Percentiles rank a stretch among this genome's conserved stretches.
Conservation (phyloP, 2,113 vertebrate genomes). For the Pterophyllum scalare region DNA sequence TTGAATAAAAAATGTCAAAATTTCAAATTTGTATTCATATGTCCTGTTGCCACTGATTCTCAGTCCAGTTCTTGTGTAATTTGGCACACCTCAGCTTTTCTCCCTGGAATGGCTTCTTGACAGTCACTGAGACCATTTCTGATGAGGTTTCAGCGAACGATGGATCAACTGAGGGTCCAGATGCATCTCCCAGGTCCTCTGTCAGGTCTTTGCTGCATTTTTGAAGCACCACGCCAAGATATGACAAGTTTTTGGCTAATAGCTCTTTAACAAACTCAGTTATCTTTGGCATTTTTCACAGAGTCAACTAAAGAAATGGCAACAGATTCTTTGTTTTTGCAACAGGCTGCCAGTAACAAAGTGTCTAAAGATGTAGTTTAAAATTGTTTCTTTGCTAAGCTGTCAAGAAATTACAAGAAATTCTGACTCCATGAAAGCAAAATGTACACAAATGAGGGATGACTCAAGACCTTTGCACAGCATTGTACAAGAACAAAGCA, state of each 20-base stretch:
- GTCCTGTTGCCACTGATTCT: background rate
- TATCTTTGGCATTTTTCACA: background rate
- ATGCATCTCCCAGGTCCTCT: background rate
- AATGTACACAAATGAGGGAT: background rate
- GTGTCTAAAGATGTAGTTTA: background rate
- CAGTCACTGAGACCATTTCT: background rate
- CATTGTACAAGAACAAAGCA: background rate
- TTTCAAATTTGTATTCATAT: background rate
- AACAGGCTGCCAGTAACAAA: background rate
- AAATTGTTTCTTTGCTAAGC: background rate
- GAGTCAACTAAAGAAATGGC: background rate
- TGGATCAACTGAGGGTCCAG: background rate
- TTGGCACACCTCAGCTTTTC: background rate
- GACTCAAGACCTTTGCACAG: background rate
- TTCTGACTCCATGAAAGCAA: background rate
- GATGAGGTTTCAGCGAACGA: background rate
- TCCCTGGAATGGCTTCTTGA: background rate
- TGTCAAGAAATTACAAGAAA: background rate
- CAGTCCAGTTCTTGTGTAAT: background rate
- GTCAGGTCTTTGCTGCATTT: fast-evolving
- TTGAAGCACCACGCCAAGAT: background rate
- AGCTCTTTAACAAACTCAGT: background rate
- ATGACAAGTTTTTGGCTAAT: background rate
- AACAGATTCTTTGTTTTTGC: background rate
- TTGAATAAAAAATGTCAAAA: background rate